A percentile compares a stretch with the other conserved stretches of the same genome.
Evolutionary conservation across 2,888 invertebrate genomes (phyloP).

Genomic region (Scaptomyza parva): DNA sequence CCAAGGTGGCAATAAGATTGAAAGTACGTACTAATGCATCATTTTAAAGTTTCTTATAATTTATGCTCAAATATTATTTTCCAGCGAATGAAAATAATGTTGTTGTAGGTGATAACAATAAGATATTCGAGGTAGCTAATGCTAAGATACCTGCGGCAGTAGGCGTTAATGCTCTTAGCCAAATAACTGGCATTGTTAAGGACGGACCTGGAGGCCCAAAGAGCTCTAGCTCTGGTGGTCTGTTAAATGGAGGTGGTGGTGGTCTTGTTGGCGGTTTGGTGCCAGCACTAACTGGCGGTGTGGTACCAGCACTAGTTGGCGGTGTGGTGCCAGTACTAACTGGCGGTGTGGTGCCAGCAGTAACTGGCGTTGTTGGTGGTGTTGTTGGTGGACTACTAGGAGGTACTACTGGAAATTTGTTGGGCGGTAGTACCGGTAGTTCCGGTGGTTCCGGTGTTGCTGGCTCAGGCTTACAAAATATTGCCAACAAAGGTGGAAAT

Average conservation of each 20-base stretch:
- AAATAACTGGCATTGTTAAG: slow-evolving; percentile 6
- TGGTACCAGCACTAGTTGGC: not conserved
- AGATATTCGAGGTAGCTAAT: slow-evolving; percentile 13
- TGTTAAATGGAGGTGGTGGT: not conserved
- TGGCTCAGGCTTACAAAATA: not conserved
- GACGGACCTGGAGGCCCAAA: slow-evolving; percentile 6
- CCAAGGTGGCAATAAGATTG: no score
- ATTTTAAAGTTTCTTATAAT: no score
- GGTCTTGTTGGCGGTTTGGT: not conserved
- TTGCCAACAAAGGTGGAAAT: slow-evolving; percentile 35
- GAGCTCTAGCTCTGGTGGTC: no score
- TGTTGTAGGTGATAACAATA: slow-evolving; percentile 34
- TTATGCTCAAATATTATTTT: no score
- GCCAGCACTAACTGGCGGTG: not conserved
- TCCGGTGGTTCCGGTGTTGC: no score
- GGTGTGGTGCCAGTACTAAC: no score
- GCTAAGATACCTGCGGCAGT: slow-evolving; percentile 3
- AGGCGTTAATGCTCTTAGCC: slow-evolving; percentile 14
- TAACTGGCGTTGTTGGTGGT: not conserved
- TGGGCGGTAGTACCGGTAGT: not conserved
- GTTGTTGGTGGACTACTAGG: not conserved
- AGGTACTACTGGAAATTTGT: not conserved
- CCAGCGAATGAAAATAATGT: no score
- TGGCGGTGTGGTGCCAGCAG: not conserved
- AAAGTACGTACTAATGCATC: no score